Conservation (phyloP, 1,140 invertebrate species). For the Drosophila nigrodunni region DNA sequence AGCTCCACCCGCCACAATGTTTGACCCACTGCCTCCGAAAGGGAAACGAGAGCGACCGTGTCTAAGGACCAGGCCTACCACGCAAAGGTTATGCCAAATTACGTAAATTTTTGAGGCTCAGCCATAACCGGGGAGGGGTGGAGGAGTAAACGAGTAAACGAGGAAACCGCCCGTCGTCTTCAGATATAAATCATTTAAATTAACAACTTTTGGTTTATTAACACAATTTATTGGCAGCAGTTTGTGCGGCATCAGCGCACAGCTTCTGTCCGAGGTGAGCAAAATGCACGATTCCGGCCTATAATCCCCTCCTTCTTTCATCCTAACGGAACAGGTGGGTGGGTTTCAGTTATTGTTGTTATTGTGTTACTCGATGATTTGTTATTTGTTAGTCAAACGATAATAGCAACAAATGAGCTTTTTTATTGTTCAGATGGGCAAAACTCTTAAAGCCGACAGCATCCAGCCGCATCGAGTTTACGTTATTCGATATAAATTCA, state of each 20-base stretch:
- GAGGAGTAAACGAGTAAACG: background rate
- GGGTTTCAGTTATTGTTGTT: conserved; percentile 15
- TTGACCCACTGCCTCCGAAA: conserved; percentile 66
- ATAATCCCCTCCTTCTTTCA: conserved; percentile 15
- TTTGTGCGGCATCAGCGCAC: conserved; percentile 75
- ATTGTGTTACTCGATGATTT: conserved; percentile 66
- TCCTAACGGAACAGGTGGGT: conserved; percentile 33
- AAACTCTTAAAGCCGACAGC: conserved; percentile 56
- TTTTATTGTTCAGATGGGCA: conserved; percentile 75
- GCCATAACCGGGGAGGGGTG: conserved; percentile 53
- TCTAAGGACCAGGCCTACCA: conserved; percentile 19
- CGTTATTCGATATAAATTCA: conserved; percentile 79
- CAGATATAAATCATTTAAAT: conserved; percentile 84
- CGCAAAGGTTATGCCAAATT: conserved; percentile 75
- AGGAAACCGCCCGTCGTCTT: conserved; percentile 20
- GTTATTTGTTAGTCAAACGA: conserved; percentile 82
- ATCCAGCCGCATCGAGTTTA: conserved; percentile 36
- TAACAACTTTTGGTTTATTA: conserved; percentile 85
- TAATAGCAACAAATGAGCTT: conserved; percentile 83
- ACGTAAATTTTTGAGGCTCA: conserved; percentile 80
- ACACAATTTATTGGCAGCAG: conserved; percentile 83
- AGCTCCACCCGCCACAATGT: conserved; percentile 36
- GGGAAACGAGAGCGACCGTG: background rate
- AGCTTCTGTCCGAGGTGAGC: conserved; percentile 57
- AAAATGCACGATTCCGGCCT: conserved; percentile 46